Evolutionary conservation across 2,888 invertebrate species (phyloP).

Genomic region (Anoncus sp.): DNA sequence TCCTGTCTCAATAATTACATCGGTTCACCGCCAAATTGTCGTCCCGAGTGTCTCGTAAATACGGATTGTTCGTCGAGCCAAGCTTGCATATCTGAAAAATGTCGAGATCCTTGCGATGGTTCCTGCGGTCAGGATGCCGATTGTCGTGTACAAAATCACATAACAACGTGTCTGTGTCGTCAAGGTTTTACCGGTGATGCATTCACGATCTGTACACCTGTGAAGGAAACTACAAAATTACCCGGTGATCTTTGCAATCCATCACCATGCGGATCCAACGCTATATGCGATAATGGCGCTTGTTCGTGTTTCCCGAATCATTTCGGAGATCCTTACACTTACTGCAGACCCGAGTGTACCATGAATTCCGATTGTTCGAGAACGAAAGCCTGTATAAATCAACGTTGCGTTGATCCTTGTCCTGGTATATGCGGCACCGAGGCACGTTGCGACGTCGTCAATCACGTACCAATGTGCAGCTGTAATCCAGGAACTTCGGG

Average conservation of each 20-base stretch:
- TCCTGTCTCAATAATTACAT: conserved; percentile 87
- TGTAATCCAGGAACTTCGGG: conserved; percentile 89
- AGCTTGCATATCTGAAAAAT: conserved; percentile 89
- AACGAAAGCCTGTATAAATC: conserved; percentile 88
- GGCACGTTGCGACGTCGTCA: conserved; percentile 89
- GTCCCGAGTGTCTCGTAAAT: conserved; percentile 87
- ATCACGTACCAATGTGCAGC: conserved; percentile 90
- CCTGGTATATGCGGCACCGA: conserved; percentile 90
- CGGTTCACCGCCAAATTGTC: conserved; percentile 89
- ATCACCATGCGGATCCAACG: conserved; percentile 89
- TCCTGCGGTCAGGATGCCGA: conserved; percentile 90
- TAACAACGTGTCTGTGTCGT: conserved; percentile 88
- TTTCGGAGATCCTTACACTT: conserved; percentile 88
- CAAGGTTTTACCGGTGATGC: conserved; percentile 88
- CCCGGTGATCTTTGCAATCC: conserved; percentile 87
- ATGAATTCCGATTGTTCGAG: conserved; percentile 89
- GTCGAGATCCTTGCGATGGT: conserved; percentile 89
- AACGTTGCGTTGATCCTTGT: conserved; percentile 90
- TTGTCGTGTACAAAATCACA: conserved; percentile 89
- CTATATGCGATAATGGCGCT: conserved; percentile 81
- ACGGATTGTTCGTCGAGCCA: conserved; percentile 87
- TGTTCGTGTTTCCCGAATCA: conserved; percentile 90
- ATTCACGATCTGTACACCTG: conserved; percentile 86
- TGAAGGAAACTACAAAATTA: conserved; percentile 80
- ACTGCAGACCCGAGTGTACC: conserved; percentile 90